Evolutionary conservation across 2,797 vertebrate genomes (phyloP).

Genomic region (Sphaeramia orbicularis): DNA sequence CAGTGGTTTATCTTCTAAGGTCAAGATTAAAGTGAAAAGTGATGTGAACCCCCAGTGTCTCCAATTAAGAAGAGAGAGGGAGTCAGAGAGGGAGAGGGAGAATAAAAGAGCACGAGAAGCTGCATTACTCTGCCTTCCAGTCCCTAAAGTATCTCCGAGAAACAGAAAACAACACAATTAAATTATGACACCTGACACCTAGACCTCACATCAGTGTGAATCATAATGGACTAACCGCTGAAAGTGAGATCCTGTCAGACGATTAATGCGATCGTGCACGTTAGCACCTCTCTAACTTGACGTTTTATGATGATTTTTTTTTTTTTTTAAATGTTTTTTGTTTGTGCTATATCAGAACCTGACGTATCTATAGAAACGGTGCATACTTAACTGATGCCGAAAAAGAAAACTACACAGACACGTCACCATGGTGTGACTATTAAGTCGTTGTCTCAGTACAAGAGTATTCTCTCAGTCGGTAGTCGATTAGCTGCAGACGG

Average conservation of each 20-base stretch:
- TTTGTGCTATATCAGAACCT: constrained; percentile 56
- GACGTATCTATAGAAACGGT: constrained; percentile 30
- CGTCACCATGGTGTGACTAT: constrained; percentile 27
- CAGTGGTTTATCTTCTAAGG: constrained; percentile 87
- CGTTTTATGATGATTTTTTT: constrained; percentile 63
- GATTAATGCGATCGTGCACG: constrained; percentile 86
- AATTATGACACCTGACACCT: constrained; percentile 90
- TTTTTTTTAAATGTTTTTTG: constrained; percentile 17
- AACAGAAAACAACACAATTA: constrained; percentile 89
- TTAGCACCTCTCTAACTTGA: constrained; percentile 79
- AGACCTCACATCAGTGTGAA: constrained; percentile 85
- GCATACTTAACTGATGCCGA: neutral
- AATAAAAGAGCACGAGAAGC: constrained; percentile 59
- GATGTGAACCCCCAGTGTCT: constrained; percentile 85
- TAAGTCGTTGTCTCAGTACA: constrained; percentile 18
- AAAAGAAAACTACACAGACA: constrained; percentile 8
- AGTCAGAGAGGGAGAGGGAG: constrained; percentile 45
- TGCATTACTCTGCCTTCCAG: constrained; percentile 73
- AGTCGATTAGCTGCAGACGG: constrained; percentile 20
- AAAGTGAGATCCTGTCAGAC: constrained; percentile 85
- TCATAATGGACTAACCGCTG: constrained; percentile 85
- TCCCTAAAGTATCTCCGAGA: constrained; percentile 81
- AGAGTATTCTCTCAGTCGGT: constrained; percentile 20
- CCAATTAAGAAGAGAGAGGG: constrained; percentile 82
- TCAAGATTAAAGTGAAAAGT: constrained; percentile 88